These are phyloP conservation scores for Cervus canadensis DNA, from an alignment of 2,113 vertebrate genomes.

Conservation along the genomic window DNA sequence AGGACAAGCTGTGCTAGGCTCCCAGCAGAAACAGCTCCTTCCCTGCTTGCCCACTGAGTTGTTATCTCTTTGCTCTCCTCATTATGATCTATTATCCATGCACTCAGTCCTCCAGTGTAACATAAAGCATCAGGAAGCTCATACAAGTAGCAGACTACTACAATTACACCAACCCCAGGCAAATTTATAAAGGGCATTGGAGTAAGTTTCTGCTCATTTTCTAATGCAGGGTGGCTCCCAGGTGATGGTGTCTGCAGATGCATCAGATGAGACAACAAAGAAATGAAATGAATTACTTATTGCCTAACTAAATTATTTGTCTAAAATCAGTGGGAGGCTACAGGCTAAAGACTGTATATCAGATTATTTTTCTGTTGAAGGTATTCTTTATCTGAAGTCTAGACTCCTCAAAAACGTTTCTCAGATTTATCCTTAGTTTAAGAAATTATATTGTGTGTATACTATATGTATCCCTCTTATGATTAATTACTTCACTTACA, in stretches of 20 bases:
- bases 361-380: not conserved
- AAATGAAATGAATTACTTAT: slow-evolving; percentile 2
- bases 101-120: not conserved
- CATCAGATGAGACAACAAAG: not conserved
- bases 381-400: not conserved
- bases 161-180: not conserved
- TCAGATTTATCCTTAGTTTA: not conserved
- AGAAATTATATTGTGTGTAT: not conserved
- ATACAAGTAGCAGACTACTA: not conserved
- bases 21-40: not conserved
- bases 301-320: slow-evolving; percentile 1
- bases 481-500: not conserved
- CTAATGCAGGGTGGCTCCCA: not conserved
- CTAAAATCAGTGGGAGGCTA: not conserved
- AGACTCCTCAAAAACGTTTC: not conserved
- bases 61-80: not conserved
- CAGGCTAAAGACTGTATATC: not conserved
- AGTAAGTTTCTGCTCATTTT: not conserved
- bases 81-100: not conserved
- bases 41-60: not conserved
- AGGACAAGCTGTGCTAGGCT: not conserved
- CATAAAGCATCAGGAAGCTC: not conserved
- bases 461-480: not conserved
- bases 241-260: not conserved
- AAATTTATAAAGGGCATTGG: not conserved